Conservation (phyloP, 2,888 invertebrate species). For the Drosophila parthenogenetica region DNA sequence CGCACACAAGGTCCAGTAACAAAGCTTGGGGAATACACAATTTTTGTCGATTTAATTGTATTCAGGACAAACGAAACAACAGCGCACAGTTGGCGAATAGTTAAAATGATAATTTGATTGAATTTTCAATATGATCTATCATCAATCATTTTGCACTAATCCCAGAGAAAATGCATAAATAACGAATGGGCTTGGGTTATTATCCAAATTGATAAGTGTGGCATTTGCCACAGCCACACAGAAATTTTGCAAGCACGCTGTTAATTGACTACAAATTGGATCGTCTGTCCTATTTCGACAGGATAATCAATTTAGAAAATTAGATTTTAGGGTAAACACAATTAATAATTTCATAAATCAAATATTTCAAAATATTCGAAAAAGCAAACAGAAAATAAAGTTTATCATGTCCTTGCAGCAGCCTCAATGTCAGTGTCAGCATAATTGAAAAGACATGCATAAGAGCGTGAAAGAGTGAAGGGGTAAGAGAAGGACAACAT, state of each 20-base stretch:
- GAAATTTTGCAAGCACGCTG: conserved; percentile 20
- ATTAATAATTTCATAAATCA: conserved; percentile 54
- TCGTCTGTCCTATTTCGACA: background rate
- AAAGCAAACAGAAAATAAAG: conserved; percentile 22
- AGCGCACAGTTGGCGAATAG: background rate
- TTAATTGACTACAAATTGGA: conserved; percentile 51
- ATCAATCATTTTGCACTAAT: conserved; percentile 8
- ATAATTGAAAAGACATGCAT: conserved; percentile 38
- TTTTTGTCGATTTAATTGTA: conserved; percentile 9
- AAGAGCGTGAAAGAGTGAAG: background rate
- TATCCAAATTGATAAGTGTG: conserved; percentile 10
- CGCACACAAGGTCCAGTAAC: no score
- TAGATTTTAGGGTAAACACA: conserved; percentile 54
- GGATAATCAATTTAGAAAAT: conserved; percentile 53
- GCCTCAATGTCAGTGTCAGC: conserved; percentile 33
- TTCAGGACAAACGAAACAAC: background rate
- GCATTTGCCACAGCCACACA: conserved; percentile 14
- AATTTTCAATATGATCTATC: conserved; percentile 25
- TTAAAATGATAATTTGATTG: conserved; percentile 14
- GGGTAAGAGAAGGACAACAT: background rate
- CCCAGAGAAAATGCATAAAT: conserved; percentile 22
- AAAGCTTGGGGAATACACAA: background rate
- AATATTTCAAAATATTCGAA: conserved; percentile 45
- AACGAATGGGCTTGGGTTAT: conserved; percentile 29
- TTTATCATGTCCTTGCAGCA: conserved; percentile 6